A percentile compares a stretch with the other conserved stretches of the same genome.
Conservation (phyloP, 2,797 vertebrate species). For the Hydrolagus colliei region DNA sequence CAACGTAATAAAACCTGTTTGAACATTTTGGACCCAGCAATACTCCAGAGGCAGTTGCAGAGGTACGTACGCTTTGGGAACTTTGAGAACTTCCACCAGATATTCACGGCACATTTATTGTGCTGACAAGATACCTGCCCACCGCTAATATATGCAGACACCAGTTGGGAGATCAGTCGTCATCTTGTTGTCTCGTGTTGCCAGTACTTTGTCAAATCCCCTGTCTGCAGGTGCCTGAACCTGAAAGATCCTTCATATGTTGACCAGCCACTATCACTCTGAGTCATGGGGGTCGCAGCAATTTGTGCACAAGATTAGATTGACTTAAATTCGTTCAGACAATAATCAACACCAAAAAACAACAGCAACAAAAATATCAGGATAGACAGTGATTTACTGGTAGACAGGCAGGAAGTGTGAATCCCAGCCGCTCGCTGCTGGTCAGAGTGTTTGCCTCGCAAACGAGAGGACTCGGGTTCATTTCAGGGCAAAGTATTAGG, state of each 20-base stretch:
- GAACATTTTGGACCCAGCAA: not conserved
- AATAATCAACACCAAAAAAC: too few relatives aligned
- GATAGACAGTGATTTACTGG: not conserved
- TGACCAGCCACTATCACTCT: not conserved
- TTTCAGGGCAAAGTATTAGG: too few relatives aligned
- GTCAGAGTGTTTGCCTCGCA: too few relatives aligned
- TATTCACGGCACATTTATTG: not conserved
- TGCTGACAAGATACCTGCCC: conserved; percentile 12
- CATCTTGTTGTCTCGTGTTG: conserved; percentile 27
- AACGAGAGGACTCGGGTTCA: too few relatives aligned
- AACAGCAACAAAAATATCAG: not conserved
- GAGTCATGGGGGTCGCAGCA: not conserved
- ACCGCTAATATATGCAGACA: not conserved
- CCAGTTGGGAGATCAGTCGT: conserved; percentile 18
- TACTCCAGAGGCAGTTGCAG: not conserved
- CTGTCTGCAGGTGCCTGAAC: conserved; percentile 15
- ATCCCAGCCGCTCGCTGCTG: too few relatives aligned
- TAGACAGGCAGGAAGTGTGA: too few relatives aligned
- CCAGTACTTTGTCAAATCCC: conserved; percentile 19
- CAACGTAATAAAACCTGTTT: not conserved
- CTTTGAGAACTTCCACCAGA: not conserved
- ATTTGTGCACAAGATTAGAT: not conserved
- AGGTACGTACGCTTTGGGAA: not conserved
- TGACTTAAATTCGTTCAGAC: not conserved
- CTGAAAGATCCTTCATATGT: not conserved